Evolutionary conservation across 1,140 invertebrate genomes (phyloP), one percentile per base, ranked within the genome.

Genomic region (Drosophila oshimai): DNA sequence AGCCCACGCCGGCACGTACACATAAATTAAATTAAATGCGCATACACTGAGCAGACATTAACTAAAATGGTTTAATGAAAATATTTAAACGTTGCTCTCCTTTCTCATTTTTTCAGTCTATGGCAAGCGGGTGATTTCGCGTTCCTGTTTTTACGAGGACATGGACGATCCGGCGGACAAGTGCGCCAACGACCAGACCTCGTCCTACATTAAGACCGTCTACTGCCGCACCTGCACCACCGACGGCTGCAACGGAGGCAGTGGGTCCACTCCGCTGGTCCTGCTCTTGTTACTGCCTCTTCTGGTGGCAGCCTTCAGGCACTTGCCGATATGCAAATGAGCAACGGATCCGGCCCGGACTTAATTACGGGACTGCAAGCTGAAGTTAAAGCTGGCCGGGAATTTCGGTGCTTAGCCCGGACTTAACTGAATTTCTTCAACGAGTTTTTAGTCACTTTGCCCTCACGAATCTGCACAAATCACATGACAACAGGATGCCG

Each of bases 131-230:
- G 89, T 91, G 24, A 81, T 91, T 58, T 81, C 89, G 2, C 90
- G 90, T 15, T 91, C 90, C 45, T 91, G 90, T 20, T 91, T 90
- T 53, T 91, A 90, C 29, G 90, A 91, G 70, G 90, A 91, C 50
- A 49, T 89, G 10, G 88, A 88, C 45, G 90, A 90, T 45, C 65
- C 90, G 46, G 61, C 87, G 22, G 90, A 91, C 57, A 87, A 87
- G 44, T 91, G 90, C 46, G 75, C 78, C 29, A 89, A 80, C 42
- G 88, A 87, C 42, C 89, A 83, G 12, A 88, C 87, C 29, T 91
- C 90, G n/a, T 91, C 90, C 12, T 91, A 91, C 49, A 90, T 90
- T 7, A 91, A 90, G 68, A 91, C 89, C 28, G 64, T 90, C 29
- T 91, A 75, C 37, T 91, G 90, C 76, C 80, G 84, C 69, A 91